Base-by-base conservation (phyloP, 2,797 vertebrate species). In the Choloepus didactylus region DNA sequence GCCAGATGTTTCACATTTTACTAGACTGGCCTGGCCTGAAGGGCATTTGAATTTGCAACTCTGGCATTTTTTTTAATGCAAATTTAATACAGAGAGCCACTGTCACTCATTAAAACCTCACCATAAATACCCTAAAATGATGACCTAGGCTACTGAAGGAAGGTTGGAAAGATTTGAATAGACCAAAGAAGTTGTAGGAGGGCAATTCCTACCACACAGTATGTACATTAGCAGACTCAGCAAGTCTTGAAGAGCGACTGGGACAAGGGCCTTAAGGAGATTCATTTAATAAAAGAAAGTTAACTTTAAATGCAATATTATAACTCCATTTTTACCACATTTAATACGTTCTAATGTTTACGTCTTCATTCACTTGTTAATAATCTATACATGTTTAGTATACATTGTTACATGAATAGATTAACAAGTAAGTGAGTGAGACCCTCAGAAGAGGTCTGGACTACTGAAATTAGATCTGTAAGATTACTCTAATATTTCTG, bases 51-150 rank as follows among this genome's bases (percentile, higher is more conserved):
- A 88, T 91, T 54, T 81, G 66, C 62, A 96, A 82, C 49, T 81
- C 81, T 18, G 60, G 25, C 81, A 77, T 77, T 87, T 80, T 89
- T 77, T 95, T 84, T 94, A 85, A 87, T 88, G 56, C 31, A 83
- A 82, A 79, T 79, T 90, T 79, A 88, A 93, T 72, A 87, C 16
- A 82, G 69, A 93, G 93, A 94, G 62, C 44, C 85, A 64, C 35
- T 54, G 21, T 81, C 76, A 73, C 31, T 91, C 81, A 91, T 54
- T 93, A 88, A 95, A 91, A 87, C 41, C 29, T 93, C 76, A 89
- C 23, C n/a, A 70, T 9, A 89, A 44, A 91, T 25, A 89, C 27
- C 44, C 66, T 8, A 89, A 44, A 91, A 16, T 49, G 21, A 84
- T 62, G 85, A 84, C 80, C 86, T 18, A 59, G 51, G 51, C n/a